Base-by-base conservation (phyloP, 1,140 invertebrate species). In the Mamestra configurata region DNA sequence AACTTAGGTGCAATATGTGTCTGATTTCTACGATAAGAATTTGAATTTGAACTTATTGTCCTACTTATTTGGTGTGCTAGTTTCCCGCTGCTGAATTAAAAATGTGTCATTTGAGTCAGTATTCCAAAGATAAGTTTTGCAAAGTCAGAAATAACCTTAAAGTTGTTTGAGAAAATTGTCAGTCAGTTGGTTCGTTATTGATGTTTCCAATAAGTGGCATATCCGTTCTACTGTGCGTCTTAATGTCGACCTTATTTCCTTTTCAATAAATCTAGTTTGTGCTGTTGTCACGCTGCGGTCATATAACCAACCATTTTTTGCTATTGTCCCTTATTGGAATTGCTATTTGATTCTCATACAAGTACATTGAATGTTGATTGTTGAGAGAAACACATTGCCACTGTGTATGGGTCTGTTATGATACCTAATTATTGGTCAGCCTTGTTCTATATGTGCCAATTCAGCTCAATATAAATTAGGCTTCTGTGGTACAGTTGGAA, bases 71-170 rank as follows among this genome's bases (percentile, higher is more conserved):
- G 49, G 51, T 57, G 51, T 49, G 15, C 31, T 15, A 57, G 31
- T 73, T 55, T 57, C 53, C 46, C 31, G 31, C 31, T 51, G 20
- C 22, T 53, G 10, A 31, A 24, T 43, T 43, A 35, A 24, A 24
- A 35, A n/a, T 35, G 11, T 20, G 20, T 40, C 10, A 22, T 61
- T 64, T 76, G 13, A 20, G 68, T 76, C 73, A 76, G 2, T 10
- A 49, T 49, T 76, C 8, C 0, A 61, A 64, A 61, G 46, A 20
- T 71, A 11, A 40, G n/a, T 64, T 64, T 22, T 35, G n/a, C 11
- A n/a, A 51, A 64, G 24, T 24, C 0, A 64, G n/a, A 64, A 49
- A 20, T 76, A 76, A 76, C 73, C 73, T 76, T 76, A 76, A 76
- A 76, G 27, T 31, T 43, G 40, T 76, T 61, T 10, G 55, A 49